Conservation (phyloP, 2,888 invertebrate species). For the Disparrhopalites patrizii region DNA sequence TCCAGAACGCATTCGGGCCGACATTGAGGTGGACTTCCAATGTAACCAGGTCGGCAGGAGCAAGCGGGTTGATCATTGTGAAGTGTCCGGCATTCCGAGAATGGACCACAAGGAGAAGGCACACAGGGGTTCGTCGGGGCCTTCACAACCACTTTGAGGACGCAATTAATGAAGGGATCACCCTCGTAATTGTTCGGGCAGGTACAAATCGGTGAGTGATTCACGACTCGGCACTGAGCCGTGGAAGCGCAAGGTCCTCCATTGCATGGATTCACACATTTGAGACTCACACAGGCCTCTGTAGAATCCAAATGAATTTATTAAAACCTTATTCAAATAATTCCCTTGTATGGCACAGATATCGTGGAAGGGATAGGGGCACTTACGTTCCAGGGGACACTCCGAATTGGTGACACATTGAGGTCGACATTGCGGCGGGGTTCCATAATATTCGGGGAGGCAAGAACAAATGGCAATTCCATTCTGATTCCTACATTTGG, state of each 20-base stretch:
- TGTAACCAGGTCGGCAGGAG: conserved; percentile 59
- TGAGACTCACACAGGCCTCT: conserved; percentile 58
- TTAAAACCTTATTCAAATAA: conserved; percentile 81
- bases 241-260: conserved; percentile 69
- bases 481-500: conserved; percentile 38
- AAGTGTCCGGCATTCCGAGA: conserved; percentile 50
- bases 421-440: conserved; percentile 50
- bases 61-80: conserved; percentile 56
- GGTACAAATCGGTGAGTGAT: conserved; percentile 74
- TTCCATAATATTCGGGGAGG: conserved; percentile 55
- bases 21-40: conserved; percentile 58
- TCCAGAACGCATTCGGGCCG: conserved; percentile 65
- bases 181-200: conserved; percentile 56
- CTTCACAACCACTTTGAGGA: conserved; percentile 13
- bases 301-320: conserved; percentile 65
- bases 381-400: conserved; percentile 39
- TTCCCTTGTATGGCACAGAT: conserved; percentile 75
- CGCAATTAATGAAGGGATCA: conserved; percentile 63
- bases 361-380: conserved; percentile 76
- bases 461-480: conserved; percentile 69
- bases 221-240: conserved; percentile 71
- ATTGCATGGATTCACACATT: conserved; percentile 52
- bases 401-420: conserved; percentile 50
- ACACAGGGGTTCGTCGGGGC: conserved; percentile 54
- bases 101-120: conserved; percentile 68